Evolutionary conservation across 2,797 vertebrate genomes (phyloP).

Genomic region (Agapornis canus): DNA sequence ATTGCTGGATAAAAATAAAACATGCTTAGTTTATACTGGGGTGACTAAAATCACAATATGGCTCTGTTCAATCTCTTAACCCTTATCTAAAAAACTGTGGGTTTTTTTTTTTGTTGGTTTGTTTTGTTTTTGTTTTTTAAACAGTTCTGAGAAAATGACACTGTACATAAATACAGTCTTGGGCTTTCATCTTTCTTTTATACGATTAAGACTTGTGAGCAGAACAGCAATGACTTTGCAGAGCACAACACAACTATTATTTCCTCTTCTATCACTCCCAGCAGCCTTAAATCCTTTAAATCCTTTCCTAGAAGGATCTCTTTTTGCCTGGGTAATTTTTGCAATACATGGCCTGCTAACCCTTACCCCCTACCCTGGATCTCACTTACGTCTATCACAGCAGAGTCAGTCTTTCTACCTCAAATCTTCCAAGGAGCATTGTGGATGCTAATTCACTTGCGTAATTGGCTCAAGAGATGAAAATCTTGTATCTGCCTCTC

Average conservation of each 20-base stretch:
- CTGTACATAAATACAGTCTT: constrained; percentile 15
- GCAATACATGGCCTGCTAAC: constrained; percentile 60
- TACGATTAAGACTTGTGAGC: constrained; percentile 60
- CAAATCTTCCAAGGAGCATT: constrained; percentile 73
- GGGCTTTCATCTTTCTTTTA: constrained; percentile 54
- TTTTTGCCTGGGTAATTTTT: constrained; percentile 61
- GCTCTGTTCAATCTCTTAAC: not conserved
- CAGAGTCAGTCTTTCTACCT: constrained; percentile 71
- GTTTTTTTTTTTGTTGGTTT: not conserved
- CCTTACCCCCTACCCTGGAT: constrained; percentile 59
- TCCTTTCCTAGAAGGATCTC: constrained; percentile 70
- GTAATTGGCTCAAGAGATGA: constrained; percentile 87
- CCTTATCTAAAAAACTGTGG: not conserved
- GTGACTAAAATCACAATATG: constrained; percentile 1
- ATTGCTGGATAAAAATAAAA: not conserved
- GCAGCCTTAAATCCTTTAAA: constrained; percentile 74
- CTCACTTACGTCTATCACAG: constrained; percentile 70
- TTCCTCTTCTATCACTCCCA: constrained; percentile 64
- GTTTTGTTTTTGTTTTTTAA: not conserved
- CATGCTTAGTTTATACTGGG: not conserved
- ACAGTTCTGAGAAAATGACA: constrained; percentile 51
- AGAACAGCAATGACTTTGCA: constrained; percentile 45
- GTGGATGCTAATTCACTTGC: constrained; percentile 82
- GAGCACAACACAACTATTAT: constrained; percentile 51
- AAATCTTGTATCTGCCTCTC: constrained; percentile 82